Conservation (phyloP, 2,113 vertebrate species). For the Lagopus muta region DNA sequence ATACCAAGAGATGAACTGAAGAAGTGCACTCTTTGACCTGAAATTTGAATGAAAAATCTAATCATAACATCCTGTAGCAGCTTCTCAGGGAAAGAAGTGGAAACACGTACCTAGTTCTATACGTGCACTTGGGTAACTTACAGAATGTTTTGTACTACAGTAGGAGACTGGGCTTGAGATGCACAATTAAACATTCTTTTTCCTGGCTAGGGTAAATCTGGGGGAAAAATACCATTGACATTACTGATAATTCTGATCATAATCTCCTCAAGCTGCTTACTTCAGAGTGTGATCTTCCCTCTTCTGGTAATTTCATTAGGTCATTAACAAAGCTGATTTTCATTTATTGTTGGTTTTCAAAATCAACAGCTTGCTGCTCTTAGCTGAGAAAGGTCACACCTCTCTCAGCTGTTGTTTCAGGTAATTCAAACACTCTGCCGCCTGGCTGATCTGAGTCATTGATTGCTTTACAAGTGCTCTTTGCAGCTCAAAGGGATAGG, state of each 20-base stretch:
- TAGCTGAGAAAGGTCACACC: conserved; percentile 34
- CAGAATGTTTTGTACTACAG: background rate
- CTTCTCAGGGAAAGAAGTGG: background rate
- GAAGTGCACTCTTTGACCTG: background rate
- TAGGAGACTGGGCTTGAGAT: background rate
- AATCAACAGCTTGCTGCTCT: background rate
- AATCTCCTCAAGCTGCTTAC: background rate
- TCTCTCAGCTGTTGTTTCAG: background rate
- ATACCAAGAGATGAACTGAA: background rate
- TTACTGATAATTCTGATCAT: background rate
- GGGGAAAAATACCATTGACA: rapidly evolving
- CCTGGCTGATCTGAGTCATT: background rate
- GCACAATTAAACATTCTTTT: background rate
- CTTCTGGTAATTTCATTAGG: conserved; percentile 37
- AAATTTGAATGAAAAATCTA: background rate
- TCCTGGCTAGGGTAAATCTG: background rate
- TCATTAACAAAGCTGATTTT: background rate
- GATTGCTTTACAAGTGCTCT: background rate
- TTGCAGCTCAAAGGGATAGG: background rate
- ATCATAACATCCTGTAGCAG: background rate
- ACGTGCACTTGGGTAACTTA: background rate
- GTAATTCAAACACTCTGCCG: background rate
- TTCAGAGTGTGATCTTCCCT: conserved; percentile 13
- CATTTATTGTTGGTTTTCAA: background rate
- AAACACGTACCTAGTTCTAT: background rate